phyloP scores from a whole-genome alignment of 2,797 vertebrate genomes.

The Amblyopsis hoosieri region DNA sequence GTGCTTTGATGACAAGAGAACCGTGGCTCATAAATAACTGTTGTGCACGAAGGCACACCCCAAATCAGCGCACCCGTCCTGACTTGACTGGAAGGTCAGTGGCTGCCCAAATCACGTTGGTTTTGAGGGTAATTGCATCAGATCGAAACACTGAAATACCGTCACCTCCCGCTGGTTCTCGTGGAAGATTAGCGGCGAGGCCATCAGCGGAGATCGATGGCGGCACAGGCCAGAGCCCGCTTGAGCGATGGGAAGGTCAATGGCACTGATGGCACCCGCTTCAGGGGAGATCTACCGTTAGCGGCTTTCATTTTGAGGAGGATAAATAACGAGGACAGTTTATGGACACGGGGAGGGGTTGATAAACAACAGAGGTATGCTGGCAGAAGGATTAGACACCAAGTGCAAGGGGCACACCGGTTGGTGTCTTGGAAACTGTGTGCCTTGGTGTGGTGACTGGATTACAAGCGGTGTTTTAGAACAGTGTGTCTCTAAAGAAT shows the following conservation, averaged over 20 bases:
- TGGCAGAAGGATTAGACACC: constrained; percentile 21
- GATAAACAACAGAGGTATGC: constrained; percentile 46
- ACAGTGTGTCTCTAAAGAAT: no score
- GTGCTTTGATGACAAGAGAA: constrained; percentile 33
- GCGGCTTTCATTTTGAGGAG: constrained; percentile 60
- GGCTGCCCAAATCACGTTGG: constrained; percentile 59
- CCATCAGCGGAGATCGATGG: constrained; percentile 66
- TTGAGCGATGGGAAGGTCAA: constrained; percentile 71
- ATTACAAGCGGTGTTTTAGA: background rate
- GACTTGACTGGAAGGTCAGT: constrained; percentile 53
- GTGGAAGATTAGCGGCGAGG: constrained; percentile 67
- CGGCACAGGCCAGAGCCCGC: constrained; percentile 24
- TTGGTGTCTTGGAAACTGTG: background rate
- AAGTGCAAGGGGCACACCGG: constrained; percentile 6
- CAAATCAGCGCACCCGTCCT: constrained; percentile 22
- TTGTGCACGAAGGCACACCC: constrained; percentile 4
- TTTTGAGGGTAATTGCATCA: constrained; percentile 68
- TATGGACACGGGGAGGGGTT: constrained; percentile 47
- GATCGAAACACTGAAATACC: constrained; percentile 67
- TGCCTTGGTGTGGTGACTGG: background rate
- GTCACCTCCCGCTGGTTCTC: constrained; percentile 53
- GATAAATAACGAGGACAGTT: constrained; percentile 60
- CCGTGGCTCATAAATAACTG: constrained; percentile 40
- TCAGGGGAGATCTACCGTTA: constrained; percentile 47
- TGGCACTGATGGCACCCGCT: constrained; percentile 51